A percentile compares a stretch with the other conserved stretches of the same genome.
Conservation (phyloP, 2,888 invertebrate species). For the Sminthurinus aureus region DNA sequence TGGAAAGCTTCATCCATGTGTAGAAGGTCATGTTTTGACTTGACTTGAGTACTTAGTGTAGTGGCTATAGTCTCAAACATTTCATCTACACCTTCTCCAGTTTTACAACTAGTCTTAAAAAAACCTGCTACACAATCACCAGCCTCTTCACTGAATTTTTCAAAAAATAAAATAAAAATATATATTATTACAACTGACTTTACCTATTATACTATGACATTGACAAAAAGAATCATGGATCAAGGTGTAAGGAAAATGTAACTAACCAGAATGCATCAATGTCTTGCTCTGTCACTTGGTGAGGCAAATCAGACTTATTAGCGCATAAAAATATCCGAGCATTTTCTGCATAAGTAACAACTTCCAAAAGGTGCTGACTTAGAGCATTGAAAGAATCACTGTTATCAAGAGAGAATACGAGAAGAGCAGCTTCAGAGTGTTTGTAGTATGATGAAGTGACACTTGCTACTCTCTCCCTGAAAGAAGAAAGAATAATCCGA, state of each 20-base stretch:
- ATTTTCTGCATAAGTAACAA: slow-evolving; percentile 92
- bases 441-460: slow-evolving; percentile 96
- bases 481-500: slow-evolving; percentile 61
- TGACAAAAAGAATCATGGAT: not conserved
- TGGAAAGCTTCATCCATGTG: slow-evolving; percentile 45
- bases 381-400: slow-evolving; percentile 90
- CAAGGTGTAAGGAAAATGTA: too few relatives aligned
- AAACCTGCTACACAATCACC: slow-evolving; percentile 65
- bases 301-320: slow-evolving; percentile 85
- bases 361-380: slow-evolving; percentile 88
- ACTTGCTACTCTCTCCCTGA: slow-evolving; percentile 87
- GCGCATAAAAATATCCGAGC: slow-evolving; percentile 95
- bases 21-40: slow-evolving; percentile 46
- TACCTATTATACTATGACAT: not conserved
- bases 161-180: not conserved
- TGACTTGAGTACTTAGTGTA: slow-evolving; percentile 66
- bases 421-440: slow-evolving; percentile 91
- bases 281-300: slow-evolving; percentile 60
- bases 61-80: slow-evolving; percentile 91
- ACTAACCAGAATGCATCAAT: slow-evolving; percentile 53
- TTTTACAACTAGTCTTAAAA: slow-evolving; percentile 90
- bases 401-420: slow-evolving; percentile 90
- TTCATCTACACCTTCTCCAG: slow-evolving; percentile 82
- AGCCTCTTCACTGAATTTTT: slow-evolving; percentile 37
- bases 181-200: not conserved